Base-by-base conservation (phyloP, 2,888 invertebrate species). In the Penaeus monodon region DNA sequence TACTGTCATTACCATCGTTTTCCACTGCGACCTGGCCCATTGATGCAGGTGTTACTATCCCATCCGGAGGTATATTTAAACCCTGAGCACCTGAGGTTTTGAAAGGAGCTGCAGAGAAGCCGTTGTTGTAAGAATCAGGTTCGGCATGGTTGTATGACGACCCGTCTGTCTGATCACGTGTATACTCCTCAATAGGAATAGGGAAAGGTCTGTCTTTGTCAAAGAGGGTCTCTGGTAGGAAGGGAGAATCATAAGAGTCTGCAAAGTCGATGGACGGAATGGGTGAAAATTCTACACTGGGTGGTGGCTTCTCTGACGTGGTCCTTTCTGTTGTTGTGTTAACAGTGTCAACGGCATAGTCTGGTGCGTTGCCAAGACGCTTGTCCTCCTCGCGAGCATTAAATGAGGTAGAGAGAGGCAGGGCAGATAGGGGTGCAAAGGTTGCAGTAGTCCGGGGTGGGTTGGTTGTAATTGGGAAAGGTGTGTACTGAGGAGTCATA, bases 401-500 rank as follows among this genome's bases (percentile, higher is more conserved):
- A 24, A 24, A n/a, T 29, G 83, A 65, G 74, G 57, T 24, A 44
- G 29, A 24, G 27, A 27, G 24, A 63, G 44, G 8, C 10, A 8
- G 38, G 8, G 27, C 20, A 20, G 33, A 64, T 57, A n/a, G 7
- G 63, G 65, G 38, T 6, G 70, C 78, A 17, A 83, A 38, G 57
- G n/a, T 29, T 24, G 44, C 7, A 38, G 24, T 82, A 14, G n/a
- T 44, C 1, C 86, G 86, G n/a, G 89, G 89, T 20, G 89, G 88
- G 70, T 89, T 89, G 22, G 89, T 82, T 20, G 89, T 89, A 22
- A 89, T 82, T 20, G 89, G 89, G 79, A 89, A 89, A 24, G 89
- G 89, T 33, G 89, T 89, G 44, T 88, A 89, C 38, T 88, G 86
- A 14, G 87, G 88, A 76, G 81, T 88, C 84, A 85, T 81, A n/a